Conservation (phyloP, 37 sponge, comb jelly and placozoan genomes). For the Eunapius fragilis region DNA sequence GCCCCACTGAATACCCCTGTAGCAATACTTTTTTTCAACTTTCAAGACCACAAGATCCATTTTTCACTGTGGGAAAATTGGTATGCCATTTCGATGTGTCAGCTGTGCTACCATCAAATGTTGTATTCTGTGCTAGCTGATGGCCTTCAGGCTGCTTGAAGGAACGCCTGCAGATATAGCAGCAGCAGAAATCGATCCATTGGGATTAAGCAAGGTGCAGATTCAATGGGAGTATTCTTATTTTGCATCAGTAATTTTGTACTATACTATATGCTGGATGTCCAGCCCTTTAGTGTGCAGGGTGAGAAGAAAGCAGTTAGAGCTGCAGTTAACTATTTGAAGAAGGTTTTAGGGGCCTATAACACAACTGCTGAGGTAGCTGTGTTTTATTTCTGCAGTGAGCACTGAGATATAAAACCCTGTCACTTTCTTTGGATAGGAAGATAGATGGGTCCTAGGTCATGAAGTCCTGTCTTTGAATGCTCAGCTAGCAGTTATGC, state of each 20-base stretch:
- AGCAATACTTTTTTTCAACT: neutral
- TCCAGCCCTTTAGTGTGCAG: neutral
- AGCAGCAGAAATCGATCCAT: neutral
- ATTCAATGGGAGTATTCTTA: neutral
- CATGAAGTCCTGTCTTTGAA: neutral
- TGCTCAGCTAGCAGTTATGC: neutral
- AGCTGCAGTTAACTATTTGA: neutral
- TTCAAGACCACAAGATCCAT: neutral
- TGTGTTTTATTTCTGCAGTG: neutral
- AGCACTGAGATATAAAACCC: neutral
- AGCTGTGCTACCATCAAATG: neutral
- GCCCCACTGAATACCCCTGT: neutral
- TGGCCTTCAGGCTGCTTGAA: neutral
- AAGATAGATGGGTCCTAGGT: neutral
- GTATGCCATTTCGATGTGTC: neutral
- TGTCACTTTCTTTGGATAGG: neutral
- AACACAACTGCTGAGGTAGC: neutral
- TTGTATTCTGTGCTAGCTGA: neutral
- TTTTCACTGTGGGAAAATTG: neutral
- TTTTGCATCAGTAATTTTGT: neutral
- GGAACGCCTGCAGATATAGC: neutral
- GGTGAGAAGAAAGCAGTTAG: conserved; percentile 8
- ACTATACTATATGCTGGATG: neutral
- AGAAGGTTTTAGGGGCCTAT: neutral
- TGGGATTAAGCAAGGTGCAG: neutral